Percentiles rank a stretch among this genome's conserved stretches.
Conservation (phyloP, 2,888 invertebrate species). For the Coremacera marginata region DNA sequence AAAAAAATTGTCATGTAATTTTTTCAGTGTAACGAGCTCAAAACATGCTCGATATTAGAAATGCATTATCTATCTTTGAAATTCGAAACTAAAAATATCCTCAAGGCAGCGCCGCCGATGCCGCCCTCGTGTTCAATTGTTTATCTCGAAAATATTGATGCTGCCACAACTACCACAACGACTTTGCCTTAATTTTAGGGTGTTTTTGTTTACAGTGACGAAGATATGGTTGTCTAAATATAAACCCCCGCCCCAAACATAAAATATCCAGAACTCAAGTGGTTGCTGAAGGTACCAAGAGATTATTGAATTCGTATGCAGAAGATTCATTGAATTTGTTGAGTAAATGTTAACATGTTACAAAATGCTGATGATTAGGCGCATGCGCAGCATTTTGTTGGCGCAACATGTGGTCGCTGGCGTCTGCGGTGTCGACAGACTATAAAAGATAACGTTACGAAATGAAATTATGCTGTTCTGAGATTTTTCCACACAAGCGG, state of each 20-base stretch:
- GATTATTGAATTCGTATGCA: not conserved
- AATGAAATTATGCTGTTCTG: not conserved
- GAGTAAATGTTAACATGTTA: not conserved
- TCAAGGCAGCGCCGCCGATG: not conserved
- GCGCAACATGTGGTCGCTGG: constrained; percentile 32
- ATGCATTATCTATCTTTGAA: not conserved
- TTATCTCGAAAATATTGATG: constrained; percentile 7
- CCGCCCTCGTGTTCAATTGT: not conserved
- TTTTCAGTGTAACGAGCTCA: not conserved
- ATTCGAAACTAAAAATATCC: constrained; percentile 16
- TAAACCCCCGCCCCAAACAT: constrained; percentile 10
- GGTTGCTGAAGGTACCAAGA: constrained; percentile 22
- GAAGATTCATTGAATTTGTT: not conserved
- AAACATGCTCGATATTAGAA: not conserved
- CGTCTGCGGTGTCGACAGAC: not conserved
- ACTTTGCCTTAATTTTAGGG: not conserved
- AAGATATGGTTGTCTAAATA: constrained; percentile 38
- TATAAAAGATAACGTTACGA: not conserved
- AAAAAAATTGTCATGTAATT: too few relatives aligned
- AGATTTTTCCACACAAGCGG: not conserved
- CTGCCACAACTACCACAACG: not conserved
- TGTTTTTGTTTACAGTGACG: constrained; percentile 22
- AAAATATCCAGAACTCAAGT: constrained; percentile 29
- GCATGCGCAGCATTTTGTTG: constrained; percentile 10
- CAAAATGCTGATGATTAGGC: not conserved